These are phyloP conservation scores for Bujurquina vittata DNA, from an alignment of 2,113 vertebrate genomes.

Conservation along the genomic window DNA sequence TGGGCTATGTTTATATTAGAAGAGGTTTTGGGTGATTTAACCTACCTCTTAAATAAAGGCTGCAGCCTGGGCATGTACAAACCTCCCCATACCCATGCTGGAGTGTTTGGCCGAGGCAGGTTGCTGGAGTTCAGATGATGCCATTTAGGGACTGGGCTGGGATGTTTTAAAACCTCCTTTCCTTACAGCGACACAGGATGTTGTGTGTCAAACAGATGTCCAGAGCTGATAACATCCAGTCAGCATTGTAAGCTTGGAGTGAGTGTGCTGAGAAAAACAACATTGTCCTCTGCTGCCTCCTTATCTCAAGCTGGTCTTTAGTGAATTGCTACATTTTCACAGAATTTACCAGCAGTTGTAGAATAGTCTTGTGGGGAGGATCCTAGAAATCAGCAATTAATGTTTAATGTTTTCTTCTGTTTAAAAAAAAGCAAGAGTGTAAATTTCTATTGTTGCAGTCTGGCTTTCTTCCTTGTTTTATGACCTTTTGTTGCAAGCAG, in stretches of 20 bases:
- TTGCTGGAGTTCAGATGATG: slow-evolving; percentile 44
- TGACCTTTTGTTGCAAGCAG: not conserved
- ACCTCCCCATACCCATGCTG: slow-evolving; percentile 24
- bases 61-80: slow-evolving; percentile 49
- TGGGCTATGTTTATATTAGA: slow-evolving; percentile 73
- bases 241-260: slow-evolving; percentile 60
- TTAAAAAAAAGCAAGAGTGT: slow-evolving; percentile 1
- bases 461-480: slow-evolving; percentile 3
- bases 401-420: slow-evolving; percentile 61
- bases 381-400: slow-evolving; percentile 15
- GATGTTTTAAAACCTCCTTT: slow-evolving; percentile 43
- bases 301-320: slow-evolving; percentile 54
- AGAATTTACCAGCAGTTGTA: slow-evolving; percentile 3
- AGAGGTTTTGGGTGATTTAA: slow-evolving; percentile 61
- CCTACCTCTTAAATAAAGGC: slow-evolving; percentile 41
- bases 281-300: slow-evolving; percentile 62
- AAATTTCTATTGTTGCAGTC: slow-evolving; percentile 31
- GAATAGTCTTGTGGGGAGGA: slow-evolving; percentile 12
- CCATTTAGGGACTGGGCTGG: not conserved
- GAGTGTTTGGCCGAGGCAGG: slow-evolving; percentile 34
- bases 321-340: slow-evolving; percentile 33
- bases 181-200: slow-evolving; percentile 51
- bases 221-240: slow-evolving; percentile 68
- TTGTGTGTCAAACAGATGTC: slow-evolving; percentile 66
- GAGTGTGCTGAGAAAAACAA: slow-evolving; percentile 53